phyloP scores from a whole-genome alignment of 2,888 invertebrate genomes.

The Chymomyza caudatula region DNA sequence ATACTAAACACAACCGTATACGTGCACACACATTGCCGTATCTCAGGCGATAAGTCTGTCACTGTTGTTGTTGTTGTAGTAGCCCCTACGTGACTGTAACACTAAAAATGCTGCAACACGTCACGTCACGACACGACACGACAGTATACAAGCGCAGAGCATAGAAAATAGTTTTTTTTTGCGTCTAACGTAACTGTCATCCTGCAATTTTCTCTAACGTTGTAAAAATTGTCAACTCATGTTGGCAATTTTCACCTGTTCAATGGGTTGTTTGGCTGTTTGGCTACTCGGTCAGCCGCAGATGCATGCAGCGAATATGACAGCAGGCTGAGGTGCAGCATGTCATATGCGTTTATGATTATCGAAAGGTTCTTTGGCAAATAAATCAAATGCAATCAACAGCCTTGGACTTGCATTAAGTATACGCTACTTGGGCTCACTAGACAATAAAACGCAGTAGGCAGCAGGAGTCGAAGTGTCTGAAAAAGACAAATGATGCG shows the following conservation, averaged over 20 bases:
- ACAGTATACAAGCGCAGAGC: constrained; percentile 32
- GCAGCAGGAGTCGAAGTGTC: constrained; percentile 8
- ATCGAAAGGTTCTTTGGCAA: constrained; percentile 63
- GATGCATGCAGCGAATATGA: neutral
- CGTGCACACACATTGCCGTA: constrained; percentile 35
- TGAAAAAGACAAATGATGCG: constrained; percentile 40
- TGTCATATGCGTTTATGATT: constrained; percentile 68
- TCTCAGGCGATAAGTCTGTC: constrained; percentile 31
- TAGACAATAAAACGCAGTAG: constrained; percentile 32
- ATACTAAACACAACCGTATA: constrained; percentile 6
- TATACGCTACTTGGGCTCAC: neutral
- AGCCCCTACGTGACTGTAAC: constrained; percentile 55
- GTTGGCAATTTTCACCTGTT: constrained; percentile 69
- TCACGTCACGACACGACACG: constrained; percentile 5
- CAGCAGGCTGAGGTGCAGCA: constrained; percentile 26
- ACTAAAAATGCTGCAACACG: constrained; percentile 49
- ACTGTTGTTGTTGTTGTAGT: constrained; percentile 26
- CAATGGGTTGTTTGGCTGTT: constrained; percentile 2
- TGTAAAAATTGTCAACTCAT: constrained; percentile 64
- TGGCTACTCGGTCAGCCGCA: constrained; percentile 40
- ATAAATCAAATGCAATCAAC: constrained; percentile 72
- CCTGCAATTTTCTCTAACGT: constrained; percentile 24
- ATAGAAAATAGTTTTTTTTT: constrained; percentile 63
- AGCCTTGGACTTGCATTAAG: constrained; percentile 21
- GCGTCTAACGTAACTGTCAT: no score